Evolutionary conservation across 2,888 invertebrate species (phyloP).

Genomic region (Hirudinaria manillensis): DNA sequence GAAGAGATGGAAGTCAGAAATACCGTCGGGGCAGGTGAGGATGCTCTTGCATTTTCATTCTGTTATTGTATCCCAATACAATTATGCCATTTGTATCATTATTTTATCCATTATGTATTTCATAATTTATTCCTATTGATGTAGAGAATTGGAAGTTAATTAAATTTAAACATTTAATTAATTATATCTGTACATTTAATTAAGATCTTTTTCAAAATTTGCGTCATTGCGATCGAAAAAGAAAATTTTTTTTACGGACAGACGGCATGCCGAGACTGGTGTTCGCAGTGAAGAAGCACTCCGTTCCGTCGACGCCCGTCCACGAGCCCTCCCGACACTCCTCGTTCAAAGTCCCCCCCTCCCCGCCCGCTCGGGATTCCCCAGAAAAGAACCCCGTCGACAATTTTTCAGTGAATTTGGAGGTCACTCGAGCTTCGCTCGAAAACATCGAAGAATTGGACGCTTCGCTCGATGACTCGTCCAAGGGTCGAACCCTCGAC

Average conservation of each 20-base stretch:
- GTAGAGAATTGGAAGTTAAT: too few relatives aligned
- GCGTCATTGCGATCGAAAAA: too few relatives aligned
- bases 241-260: too few relatives aligned
- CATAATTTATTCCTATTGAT: not conserved
- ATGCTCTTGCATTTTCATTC: not conserved
- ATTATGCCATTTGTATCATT: not conserved
- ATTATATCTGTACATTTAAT: not conserved
- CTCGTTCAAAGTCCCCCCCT: not conserved
- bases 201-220: not conserved
- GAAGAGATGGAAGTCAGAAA: slow-evolving; percentile 27
- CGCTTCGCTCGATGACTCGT: not conserved
- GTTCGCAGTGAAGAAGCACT: slow-evolving; percentile 26
- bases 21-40: slow-evolving; percentile 25
- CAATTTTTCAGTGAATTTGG: not conserved
- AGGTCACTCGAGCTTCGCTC: not conserved
- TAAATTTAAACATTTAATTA: too few relatives aligned
- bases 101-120: not conserved
- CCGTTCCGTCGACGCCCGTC: not conserved
- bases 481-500: too few relatives aligned
- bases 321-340: not conserved
- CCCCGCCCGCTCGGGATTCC: not conserved
- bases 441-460: not conserved
- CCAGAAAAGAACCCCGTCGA: not conserved
- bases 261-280: slow-evolving; percentile 28
- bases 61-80: slow-evolving; percentile 5